Evolutionary conservation across 2,888 invertebrate species (phyloP).

Genomic region (Schrankia costaestrigalis): DNA sequence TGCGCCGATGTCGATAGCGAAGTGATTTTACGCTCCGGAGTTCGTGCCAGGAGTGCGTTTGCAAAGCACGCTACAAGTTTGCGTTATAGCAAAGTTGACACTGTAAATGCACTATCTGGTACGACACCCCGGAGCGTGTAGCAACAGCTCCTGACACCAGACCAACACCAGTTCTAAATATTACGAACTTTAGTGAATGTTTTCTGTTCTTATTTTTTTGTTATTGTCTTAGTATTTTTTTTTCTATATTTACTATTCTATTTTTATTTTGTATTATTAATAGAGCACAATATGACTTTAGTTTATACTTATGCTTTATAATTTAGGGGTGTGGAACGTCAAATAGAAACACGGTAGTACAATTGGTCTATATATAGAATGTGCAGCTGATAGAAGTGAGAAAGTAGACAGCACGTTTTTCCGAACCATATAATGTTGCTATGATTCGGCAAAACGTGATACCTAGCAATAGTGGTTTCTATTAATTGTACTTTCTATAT

Average conservation of each 20-base stretch:
- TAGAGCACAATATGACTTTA: constrained; percentile 19
- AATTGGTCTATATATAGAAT: too few relatives aligned
- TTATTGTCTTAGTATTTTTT: constrained; percentile 22
- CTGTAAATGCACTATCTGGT: constrained; percentile 99
- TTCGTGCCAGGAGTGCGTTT: constrained; percentile 99
- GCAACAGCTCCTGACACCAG: constrained; percentile 61
- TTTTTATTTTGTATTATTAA: constrained; percentile 19
- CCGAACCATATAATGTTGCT: too few relatives aligned
- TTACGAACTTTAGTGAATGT: constrained; percentile 60
- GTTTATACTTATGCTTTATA: constrained; percentile 30
- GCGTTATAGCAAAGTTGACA: constrained; percentile 79
- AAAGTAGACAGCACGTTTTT: too few relatives aligned
- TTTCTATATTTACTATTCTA: constrained; percentile 23
- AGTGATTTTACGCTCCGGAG: constrained; percentile 84
- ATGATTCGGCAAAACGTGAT: too few relatives aligned
- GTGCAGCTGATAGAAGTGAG: too few relatives aligned
- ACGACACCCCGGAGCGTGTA: constrained; percentile 92
- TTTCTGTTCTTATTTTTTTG: constrained; percentile 19
- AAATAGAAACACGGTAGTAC: too few relatives aligned
- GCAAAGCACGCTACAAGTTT: constrained; percentile 84
- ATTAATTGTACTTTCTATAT: too few relatives aligned
- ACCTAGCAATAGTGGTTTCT: too few relatives aligned
- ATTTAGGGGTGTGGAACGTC: too few relatives aligned
- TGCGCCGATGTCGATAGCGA: constrained; percentile 60
- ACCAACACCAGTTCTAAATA: constrained; percentile 45